Percentiles rank a stretch among this genome's conserved stretches.
These are phyloP conservation scores for Tanypteryx hageni DNA, from an alignment of 2,888 invertebrate species.

Conservation along the genomic window DNA sequence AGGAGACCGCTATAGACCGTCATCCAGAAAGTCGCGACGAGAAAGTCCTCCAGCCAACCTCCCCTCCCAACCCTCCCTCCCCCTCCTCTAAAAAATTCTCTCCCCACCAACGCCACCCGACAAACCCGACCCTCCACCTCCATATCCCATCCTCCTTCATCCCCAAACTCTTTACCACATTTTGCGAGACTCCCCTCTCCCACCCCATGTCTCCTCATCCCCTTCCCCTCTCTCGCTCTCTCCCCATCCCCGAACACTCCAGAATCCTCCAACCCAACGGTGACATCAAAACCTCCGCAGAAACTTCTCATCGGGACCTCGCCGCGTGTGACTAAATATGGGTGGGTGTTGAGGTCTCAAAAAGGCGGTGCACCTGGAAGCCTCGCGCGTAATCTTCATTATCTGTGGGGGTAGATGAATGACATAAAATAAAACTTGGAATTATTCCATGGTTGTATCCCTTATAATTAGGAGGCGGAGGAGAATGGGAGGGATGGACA, in stretches of 20 bases:
- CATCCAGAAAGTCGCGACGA: neutral
- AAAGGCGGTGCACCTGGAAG: neutral
- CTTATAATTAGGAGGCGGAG: neutral
- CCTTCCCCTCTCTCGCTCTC: neutral
- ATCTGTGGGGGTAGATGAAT: slow-evolving; percentile 29
- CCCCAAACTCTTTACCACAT: neutral
- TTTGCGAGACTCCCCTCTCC: neutral
- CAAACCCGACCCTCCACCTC: neutral
- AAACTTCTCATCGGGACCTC: neutral
- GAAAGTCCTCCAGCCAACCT: neutral
- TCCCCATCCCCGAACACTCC: neutral
- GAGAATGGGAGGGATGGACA: neutral
- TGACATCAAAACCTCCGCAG: slow-evolving; percentile 50
- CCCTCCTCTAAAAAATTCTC: neutral
- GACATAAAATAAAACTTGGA: slow-evolving; percentile 23
- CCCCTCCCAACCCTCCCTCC: neutral
- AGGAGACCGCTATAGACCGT: neutral
- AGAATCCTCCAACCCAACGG: neutral
- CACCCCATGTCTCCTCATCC: neutral
- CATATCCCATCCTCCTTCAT: neutral
- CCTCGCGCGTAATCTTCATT: neutral
- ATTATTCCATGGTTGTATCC: slow-evolving; percentile 6
- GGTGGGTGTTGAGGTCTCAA: slow-evolving; percentile 28
- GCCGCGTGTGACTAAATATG: slow-evolving; percentile 50
- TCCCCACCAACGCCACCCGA: neutral